These are phyloP conservation scores for Oxystoma pomonae DNA, from an alignment of 2,888 invertebrate species.

Conservation along the genomic window DNA sequence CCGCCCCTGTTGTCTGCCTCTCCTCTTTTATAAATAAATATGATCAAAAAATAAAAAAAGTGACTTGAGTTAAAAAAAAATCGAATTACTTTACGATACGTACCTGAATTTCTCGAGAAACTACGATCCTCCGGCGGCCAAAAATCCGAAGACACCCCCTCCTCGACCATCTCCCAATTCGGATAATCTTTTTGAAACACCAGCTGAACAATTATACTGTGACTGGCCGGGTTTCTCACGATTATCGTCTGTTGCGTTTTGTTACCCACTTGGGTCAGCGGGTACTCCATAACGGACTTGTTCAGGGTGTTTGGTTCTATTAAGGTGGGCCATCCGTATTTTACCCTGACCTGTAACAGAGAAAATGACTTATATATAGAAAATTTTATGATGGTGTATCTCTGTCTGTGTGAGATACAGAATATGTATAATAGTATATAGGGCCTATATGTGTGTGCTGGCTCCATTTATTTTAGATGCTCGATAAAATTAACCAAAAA, in stretches of 20 bases:
- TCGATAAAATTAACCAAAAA: too few species aligned
- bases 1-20: too few species aligned
- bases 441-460: too few species aligned
- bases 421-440: too few species aligned
- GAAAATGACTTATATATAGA: too few species aligned
- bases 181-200: slow-evolving; percentile 69
- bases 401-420: too few species aligned
- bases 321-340: slow-evolving; percentile 65
- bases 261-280: slow-evolving; percentile 71
- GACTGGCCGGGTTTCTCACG: slow-evolving; percentile 69
- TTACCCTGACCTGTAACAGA: slow-evolving; percentile 49
- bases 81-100: slow-evolving; percentile 17
- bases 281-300: slow-evolving; percentile 56
- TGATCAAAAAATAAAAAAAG: too few species aligned
- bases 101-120: slow-evolving; percentile 8
- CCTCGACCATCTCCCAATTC: slow-evolving; percentile 51
- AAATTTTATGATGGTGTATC: too few species aligned
- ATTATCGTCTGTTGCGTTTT: slow-evolving; percentile 60
- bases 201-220: slow-evolving; percentile 65
- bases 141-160: slow-evolving; percentile 49
- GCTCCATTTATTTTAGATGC: too few species aligned
- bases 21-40: too few species aligned
- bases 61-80: too few species aligned
- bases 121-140: slow-evolving; percentile 24
- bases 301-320: slow-evolving; percentile 43